Evolutionary conservation across 2,113 vertebrate genomes (phyloP).

Genomic region (Pipra filicauda): DNA sequence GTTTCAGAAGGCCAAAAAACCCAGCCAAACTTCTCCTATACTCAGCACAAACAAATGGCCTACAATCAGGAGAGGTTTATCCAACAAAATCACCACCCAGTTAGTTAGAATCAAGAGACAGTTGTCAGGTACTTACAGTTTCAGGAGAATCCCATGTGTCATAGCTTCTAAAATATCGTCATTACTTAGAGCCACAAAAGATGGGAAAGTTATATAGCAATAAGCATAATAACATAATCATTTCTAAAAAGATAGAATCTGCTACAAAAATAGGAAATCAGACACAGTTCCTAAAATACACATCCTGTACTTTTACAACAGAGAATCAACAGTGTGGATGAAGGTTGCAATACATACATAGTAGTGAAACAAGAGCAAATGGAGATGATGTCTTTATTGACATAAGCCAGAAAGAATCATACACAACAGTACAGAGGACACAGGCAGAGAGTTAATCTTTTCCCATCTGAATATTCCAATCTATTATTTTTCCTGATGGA

Average conservation of each 20-base stretch:
- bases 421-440: neutral
- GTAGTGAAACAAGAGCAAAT: neutral
- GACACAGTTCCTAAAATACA: neutral
- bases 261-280: neutral
- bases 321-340: neutral
- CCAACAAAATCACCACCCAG: neutral
- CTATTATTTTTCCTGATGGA: neutral
- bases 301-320: neutral
- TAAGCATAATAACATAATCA: neutral
- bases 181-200: neutral
- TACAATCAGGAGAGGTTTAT: neutral
- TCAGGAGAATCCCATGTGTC: neutral
- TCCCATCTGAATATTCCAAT: neutral
- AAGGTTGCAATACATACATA: neutral
- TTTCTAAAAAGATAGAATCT: neutral
- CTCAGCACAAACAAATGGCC: neutral
- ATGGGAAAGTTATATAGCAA: neutral
- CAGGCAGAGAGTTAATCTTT: neutral
- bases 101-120: neutral
- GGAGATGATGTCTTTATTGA: neutral
- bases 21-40: neutral
- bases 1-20: neutral
- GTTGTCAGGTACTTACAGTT: neutral
- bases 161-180: neutral
- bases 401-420: neutral